These are phyloP conservation scores for Collichthys lucidus DNA, from an alignment of 2,113 vertebrate species.

Conservation along the genomic window DNA sequence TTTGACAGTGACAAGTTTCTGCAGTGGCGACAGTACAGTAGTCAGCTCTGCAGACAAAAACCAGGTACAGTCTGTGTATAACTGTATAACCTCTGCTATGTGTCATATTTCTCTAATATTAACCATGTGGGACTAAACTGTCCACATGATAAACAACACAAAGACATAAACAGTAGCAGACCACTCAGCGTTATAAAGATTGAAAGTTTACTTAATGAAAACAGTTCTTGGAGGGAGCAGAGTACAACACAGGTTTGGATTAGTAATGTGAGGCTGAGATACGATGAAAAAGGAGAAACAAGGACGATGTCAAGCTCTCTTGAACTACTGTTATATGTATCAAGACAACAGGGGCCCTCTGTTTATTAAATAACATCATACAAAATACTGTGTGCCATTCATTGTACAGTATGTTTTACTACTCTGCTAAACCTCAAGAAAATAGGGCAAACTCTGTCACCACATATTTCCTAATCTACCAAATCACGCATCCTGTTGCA, in stretches of 20 bases:
- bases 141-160: constrained; percentile 5
- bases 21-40: constrained; percentile 1
- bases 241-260: not conserved
- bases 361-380: too few species aligned
- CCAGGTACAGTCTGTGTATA: not conserved
- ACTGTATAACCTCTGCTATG: constrained; percentile 1
- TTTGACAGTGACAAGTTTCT: constrained; percentile 32
- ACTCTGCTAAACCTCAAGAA: too few species aligned
- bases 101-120: not conserved
- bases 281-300: not conserved
- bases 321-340: not conserved
- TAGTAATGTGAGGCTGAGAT: not conserved
- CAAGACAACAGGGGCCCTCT: too few species aligned
- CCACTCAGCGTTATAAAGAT: not conserved
- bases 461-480: too few species aligned
- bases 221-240: not conserved
- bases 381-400: too few species aligned
- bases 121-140: constrained; percentile 11
- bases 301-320: not conserved
- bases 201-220: constrained; percentile 10
- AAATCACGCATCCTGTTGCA: too few species aligned
- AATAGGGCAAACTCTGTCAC: too few species aligned
- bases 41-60: constrained; percentile 6
- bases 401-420: too few species aligned
- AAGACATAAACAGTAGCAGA: not conserved